Conservation (phyloP, 23 tunicate species). For the Aplidium turbinatum region DNA sequence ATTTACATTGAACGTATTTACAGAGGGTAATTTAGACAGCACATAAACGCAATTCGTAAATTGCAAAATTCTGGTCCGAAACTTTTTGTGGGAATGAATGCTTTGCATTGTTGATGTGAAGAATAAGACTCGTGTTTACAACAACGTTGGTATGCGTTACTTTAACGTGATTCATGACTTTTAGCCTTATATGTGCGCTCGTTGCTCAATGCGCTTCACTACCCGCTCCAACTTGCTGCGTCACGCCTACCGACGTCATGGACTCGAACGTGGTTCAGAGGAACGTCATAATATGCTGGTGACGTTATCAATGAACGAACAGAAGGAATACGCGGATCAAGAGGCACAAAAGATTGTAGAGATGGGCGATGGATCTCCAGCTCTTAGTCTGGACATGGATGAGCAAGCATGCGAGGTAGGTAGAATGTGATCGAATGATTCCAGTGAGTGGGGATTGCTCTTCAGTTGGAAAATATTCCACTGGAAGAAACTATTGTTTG, state of each 20-base stretch:
- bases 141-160: not conserved
- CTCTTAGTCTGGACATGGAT: not conserved
- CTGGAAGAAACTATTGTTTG: too few species aligned
- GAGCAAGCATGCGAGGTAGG: not conserved
- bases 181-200: conserved; percentile 84
- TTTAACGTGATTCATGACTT: not conserved
- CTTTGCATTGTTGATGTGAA: not conserved
- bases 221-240: conserved; percentile 87
- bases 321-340: conserved; percentile 41
- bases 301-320: conserved; percentile 35
- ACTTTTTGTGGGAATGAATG: not conserved
- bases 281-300: conserved; percentile 45
- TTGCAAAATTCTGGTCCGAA: not conserved
- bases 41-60: too few species aligned
- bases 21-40: not conserved
- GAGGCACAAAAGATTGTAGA: conserved; percentile 36
- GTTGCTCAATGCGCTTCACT: conserved; percentile 84
- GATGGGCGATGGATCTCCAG: not conserved
- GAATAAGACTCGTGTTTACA: not conserved
- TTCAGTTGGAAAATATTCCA: too few species aligned
- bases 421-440: too few species aligned
- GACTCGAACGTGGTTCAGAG: conserved; percentile 48
- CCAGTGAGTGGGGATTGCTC: too few species aligned
- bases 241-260: conserved; percentile 92
- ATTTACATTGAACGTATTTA: too few species aligned